A percentile compares a stretch with the other conserved stretches of the same genome.
Evolutionary conservation across 2,797 vertebrate genomes (phyloP).

Genomic region (Tachyglossus aculeatus): DNA sequence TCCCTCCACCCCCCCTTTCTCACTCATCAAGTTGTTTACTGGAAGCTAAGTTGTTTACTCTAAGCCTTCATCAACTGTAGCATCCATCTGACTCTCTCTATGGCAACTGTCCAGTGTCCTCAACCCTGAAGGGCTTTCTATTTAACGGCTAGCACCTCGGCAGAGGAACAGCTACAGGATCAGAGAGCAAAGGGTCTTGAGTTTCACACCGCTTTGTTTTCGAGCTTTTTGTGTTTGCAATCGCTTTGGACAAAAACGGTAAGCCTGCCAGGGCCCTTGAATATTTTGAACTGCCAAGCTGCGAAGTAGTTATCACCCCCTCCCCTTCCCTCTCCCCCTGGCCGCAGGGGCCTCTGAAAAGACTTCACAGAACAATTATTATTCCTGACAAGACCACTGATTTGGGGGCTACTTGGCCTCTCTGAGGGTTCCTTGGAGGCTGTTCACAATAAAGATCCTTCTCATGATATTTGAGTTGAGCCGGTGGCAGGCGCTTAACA

Average conservation of each 20-base stretch:
- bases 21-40: not conserved
- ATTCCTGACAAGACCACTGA: not conserved
- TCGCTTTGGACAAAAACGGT: not conserved
- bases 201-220: not conserved
- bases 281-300: not conserved
- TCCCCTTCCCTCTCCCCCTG: too few relatives aligned
- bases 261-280: not conserved
- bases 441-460: constrained; percentile 19
- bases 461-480: too few relatives aligned
- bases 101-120: accelerated
- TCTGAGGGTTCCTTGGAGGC: too few relatives aligned
- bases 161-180: constrained; percentile 20
- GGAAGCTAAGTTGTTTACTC: not conserved
- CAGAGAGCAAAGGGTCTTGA: not conserved
- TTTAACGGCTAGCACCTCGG: not conserved
- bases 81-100: not conserved
- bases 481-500: too few relatives aligned
- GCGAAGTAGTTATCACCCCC: not conserved
- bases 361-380: accelerated
- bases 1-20: too few relatives aligned
- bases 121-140: not conserved
- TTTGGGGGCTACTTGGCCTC: not conserved
- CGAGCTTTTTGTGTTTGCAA: not conserved
- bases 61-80: not conserved
- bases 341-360: not conserved